phyloP scores from a whole-genome alignment of 2,113 vertebrate genomes.

The Sylvicapra grimmia region DNA sequence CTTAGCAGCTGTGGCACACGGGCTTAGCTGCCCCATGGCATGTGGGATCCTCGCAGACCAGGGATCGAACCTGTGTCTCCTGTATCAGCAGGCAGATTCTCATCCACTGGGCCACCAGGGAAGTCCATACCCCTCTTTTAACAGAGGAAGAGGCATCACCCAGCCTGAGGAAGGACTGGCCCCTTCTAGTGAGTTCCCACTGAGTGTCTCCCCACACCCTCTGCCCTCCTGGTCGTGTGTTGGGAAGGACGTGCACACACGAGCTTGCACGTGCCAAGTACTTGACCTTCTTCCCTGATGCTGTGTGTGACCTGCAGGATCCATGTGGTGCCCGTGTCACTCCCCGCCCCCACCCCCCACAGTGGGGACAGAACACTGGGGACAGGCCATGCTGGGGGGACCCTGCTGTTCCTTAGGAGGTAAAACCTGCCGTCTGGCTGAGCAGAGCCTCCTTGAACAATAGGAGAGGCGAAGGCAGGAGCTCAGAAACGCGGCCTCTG shows the following conservation, averaged over 20 bases:
- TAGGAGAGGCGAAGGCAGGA: background rate
- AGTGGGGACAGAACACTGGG: background rate
- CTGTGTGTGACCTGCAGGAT: background rate
- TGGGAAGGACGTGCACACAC: background rate
- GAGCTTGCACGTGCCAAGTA: fast-evolving
- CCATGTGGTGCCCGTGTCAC: background rate
- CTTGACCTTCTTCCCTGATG: background rate
- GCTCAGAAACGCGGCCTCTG: background rate
- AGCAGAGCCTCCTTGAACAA: background rate
- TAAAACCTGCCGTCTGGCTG: background rate
- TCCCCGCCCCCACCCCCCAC: background rate
- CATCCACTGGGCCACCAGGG: background rate
- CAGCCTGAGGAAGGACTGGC: background rate
- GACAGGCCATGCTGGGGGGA: background rate
- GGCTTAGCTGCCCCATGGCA: background rate
- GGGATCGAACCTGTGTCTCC: background rate
- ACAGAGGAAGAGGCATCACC: background rate
- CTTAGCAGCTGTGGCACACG: background rate
- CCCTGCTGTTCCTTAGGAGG: background rate
- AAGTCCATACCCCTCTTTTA: background rate
- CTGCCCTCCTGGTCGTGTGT: background rate
- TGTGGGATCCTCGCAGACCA: background rate
- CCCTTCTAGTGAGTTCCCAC: fast-evolving
- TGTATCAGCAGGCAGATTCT: background rate
- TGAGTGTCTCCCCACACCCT: background rate